Evolutionary conservation across 2,797 vertebrate genomes (phyloP), one percentile per base, ranked within the genome.

Genomic region (Pangasius djambal): DNA sequence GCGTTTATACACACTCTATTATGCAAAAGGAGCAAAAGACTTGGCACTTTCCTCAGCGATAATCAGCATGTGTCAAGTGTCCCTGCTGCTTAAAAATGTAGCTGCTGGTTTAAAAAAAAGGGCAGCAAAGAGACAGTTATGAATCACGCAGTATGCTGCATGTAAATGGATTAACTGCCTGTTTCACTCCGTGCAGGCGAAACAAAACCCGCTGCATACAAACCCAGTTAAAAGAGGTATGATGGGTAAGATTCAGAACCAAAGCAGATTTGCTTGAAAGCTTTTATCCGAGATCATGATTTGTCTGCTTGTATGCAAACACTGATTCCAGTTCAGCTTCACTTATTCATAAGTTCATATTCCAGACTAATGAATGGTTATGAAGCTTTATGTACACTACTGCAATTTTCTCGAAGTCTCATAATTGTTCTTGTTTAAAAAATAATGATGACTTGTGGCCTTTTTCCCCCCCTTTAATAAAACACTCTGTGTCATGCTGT

Each of bases 101-200:
- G 87, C 90, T 90, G 52, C 89, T 82, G 77, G 75, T 79, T 37
- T 3, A 28, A 44, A 37, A 65, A 44, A 86, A 87, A 85, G 61
- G 31, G 63, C 86, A 78, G 57, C 83, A 77, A 81, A 69, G 91
- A 91, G 89, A 70, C 89, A 74, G 87, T 90, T 89, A 87, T 81
- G 87, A 93, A 88, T 90, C 89, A 90, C 89, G 89, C 91, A 89
- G 59, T 86, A 52, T 83, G 84, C 87, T 50, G 70, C 69, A 88
- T 88, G 82, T 69, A 40, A 83, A 88, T 78, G 83, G 18, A 28
- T 3, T 61, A 12, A 84, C 48, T 20, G 59, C 22, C 1, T 12
- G 1, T 55, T 82, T 87, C 18, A 22, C n/a, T 31, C 20, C 44
- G 28, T 48, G 28, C 20, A 20, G 25, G 72, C 28, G 34, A 75